These are phyloP conservation scores for Columba livia DNA, from an alignment of 2,113 vertebrate species.

Conservation along the genomic window DNA sequence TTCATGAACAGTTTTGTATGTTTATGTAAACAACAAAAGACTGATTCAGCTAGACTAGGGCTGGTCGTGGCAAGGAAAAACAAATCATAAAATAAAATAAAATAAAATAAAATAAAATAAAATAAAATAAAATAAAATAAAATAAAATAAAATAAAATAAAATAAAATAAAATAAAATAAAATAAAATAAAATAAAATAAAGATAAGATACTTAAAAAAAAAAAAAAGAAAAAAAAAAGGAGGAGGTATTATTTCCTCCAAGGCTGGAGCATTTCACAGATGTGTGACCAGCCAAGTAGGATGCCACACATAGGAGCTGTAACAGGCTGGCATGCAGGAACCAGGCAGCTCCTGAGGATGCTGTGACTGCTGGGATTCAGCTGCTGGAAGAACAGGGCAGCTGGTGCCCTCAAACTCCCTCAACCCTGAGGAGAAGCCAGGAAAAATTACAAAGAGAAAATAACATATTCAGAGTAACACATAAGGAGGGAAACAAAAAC, in stretches of 20 bases:
- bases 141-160: too few relatives aligned
- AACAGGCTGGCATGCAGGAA: not conserved
- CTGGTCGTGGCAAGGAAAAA: not conserved
- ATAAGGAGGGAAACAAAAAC: accelerated
- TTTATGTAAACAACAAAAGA: not conserved
- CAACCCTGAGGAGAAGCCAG: not conserved
- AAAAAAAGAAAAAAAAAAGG: too few relatives aligned
- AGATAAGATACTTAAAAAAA: too few relatives aligned
- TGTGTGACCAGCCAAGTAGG: not conserved
- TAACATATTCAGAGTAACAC: not conserved
- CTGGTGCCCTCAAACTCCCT: not conserved
- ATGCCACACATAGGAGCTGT: accelerated
- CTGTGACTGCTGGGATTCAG: not conserved
- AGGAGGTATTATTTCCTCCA: not conserved
- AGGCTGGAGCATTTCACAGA: not conserved
- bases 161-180: too few relatives aligned
- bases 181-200: too few relatives aligned
- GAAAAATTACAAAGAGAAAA: not conserved
- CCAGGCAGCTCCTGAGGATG: not conserved
- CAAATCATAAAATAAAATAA: too few relatives aligned
- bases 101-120: too few relatives aligned
- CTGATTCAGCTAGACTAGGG: not conserved
- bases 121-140: too few relatives aligned
- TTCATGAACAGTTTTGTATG: not conserved
- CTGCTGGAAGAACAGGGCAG: not conserved